Evolutionary conservation across 2,888 invertebrate species (phyloP), one percentile per base, ranked within the genome.

Genomic region (Nyleta sp.): DNA sequence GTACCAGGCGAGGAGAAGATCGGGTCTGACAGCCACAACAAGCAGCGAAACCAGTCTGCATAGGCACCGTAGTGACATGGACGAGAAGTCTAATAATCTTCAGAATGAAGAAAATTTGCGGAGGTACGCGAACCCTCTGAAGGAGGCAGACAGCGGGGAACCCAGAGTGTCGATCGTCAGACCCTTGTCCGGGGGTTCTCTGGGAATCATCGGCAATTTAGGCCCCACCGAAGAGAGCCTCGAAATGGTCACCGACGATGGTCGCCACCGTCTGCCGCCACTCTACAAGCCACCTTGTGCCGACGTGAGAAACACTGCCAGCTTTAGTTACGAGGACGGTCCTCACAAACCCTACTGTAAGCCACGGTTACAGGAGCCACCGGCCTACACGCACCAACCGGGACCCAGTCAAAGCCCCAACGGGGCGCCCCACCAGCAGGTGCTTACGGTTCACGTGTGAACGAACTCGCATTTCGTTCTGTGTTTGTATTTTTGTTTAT

Each of bases 101-200:
- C 97, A 97, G 91, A 97, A 97, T 90, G 96, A 97, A 88, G 97
- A 97, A 91, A 97, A 97, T 89, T 92, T 97, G 72, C 93, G 97
- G 60, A 93, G 96, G 80, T 96, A 95, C 91, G 94, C 95, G 48
- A 96, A 96, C 91, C 95, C 96, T 3, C 91, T 96, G 71, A 95
- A 95, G 87, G 94, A 93, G 78, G 94, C 93, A 55, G 92, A 91
- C 79, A 91, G 89, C 77, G 92, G 91, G 10, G 92, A 92, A 80
- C 92, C 92, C 84, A 91, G 93, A 44, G 92, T 93, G 70, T 92
- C 91, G 75, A 89, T 91, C 74, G 91, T 92, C 42, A 92, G 92
- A 70, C 90, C 90, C 0, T 42, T 91, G 4, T 89, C 92, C 87
- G 84, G 92, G 85, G 78, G 92, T 89, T 83, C 91, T 80, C 84